Evolutionary conservation across 2,113 vertebrate genomes (phyloP), one percentile per base, ranked within the genome.

Genomic region (Rhinolophus sinicus): DNA sequence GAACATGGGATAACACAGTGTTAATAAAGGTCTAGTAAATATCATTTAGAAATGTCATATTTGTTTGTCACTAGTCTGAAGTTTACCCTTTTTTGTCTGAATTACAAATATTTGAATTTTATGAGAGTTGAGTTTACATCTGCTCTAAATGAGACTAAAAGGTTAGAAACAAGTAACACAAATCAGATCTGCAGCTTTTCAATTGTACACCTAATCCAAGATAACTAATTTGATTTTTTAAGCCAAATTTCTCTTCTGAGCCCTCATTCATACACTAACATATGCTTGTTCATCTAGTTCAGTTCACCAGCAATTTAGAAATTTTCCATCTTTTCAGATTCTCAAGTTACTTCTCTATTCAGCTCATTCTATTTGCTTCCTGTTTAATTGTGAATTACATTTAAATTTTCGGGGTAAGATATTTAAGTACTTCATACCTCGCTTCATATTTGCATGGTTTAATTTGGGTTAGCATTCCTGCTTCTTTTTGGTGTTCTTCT

Each of bases 101-200:
- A 84, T 90, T 92, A 65, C 69, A 98, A 96, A 93, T 54, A 96
- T 38, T 85, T 40, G 0, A 67, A 94, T 93, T 97, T 97, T 78
- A 88, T 75, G 92, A 95, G 85, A 95, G 54, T 70, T 96, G 72
- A 93, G 15, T 77, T 96, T 93, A 85, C 30, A 90, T 77, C 28
- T 94, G 65, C 54, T 89, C 62, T 94, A 94, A 85, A 93, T 82
- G 47, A 96, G 78, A 91, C 58, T 80, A 50, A 97, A 90, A 97
- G 75, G 35, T 95, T 95, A 94, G 67, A 96, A 96, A 96, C 54
- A 95, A 97, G 85, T 95, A 96, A 86, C 50, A 86, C 52, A 95
- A 97, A 92, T 58, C 28, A 83, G 77, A 96, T 54, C 75, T 81
- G 8, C 62, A 85, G 65, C 18, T 87, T 96, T 95, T 87, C 76